A percentile compares a stretch with the other conserved stretches of the same genome.
Conservation (phyloP, 2,113 vertebrate genomes). For the Phaethon lepturus region DNA sequence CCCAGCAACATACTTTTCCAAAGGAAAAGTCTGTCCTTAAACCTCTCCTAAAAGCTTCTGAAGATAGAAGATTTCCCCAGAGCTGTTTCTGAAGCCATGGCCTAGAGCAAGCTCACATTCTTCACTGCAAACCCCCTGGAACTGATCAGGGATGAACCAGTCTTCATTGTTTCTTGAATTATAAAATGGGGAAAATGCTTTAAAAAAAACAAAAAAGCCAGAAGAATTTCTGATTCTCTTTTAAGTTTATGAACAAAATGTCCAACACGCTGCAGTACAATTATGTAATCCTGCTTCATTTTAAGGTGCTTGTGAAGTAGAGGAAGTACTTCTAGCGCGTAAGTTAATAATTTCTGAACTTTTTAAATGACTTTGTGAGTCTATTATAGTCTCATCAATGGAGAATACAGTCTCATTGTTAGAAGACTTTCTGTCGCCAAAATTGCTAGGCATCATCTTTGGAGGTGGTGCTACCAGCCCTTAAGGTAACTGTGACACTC, state of each 20-base stretch:
- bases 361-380: not conserved
- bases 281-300: slow-evolving; percentile 1
- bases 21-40: not conserved
- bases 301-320: not conserved
- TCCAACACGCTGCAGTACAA: not conserved
- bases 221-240: not conserved
- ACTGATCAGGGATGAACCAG: not conserved
- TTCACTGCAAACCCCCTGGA: not conserved
- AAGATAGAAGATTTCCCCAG: slow-evolving; percentile 56
- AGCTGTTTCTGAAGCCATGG: slow-evolving; percentile 41
- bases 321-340: not conserved
- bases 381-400: not conserved
- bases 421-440: not conserved
- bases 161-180: not conserved
- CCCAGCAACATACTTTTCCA: not conserved
- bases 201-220: not conserved
- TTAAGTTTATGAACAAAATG: not conserved
- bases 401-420: not conserved
- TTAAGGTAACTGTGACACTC: not conserved
- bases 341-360: not conserved
- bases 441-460: not conserved
- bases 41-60: not conserved
- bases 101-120: slow-evolving; percentile 9
- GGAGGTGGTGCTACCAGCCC: not conserved
- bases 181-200: not conserved